Conservation (phyloP, 2,113 vertebrate species). For the Prunella fulvescens region DNA sequence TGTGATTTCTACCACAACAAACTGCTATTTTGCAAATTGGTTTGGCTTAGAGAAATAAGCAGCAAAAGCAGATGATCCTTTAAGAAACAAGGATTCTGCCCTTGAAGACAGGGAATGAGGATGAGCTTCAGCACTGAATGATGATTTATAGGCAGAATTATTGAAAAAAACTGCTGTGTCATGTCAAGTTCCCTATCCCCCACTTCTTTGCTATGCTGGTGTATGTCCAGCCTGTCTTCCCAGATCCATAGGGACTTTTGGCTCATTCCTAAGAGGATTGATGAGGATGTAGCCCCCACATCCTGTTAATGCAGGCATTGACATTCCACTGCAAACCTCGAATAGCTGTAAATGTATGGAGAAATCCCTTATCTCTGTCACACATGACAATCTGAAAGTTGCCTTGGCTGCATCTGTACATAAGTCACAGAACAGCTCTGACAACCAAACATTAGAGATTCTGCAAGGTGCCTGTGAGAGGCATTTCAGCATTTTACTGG, state of each 20-base stretch:
- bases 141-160: neutral
- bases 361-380: neutral
- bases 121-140: neutral
- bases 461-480: neutral
- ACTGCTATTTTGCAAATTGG: neutral
- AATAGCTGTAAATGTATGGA: neutral
- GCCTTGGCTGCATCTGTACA: neutral
- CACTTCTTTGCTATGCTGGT: neutral
- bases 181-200: neutral
- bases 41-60: neutral
- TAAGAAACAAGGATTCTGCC: neutral
- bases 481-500: neutral
- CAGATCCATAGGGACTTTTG: neutral
- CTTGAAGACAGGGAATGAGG: neutral
- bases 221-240: neutral
- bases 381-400: neutral
- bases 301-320: neutral
- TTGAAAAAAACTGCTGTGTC: neutral
- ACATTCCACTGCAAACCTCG: neutral
- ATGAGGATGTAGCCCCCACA: neutral
- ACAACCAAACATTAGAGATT: neutral
- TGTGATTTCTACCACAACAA: neutral
- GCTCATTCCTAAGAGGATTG: neutral
- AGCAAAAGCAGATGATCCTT: neutral
- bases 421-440: neutral